These are phyloP conservation scores for Tuberolachnus salignus DNA, from an alignment of 2,888 invertebrate genomes.

Conservation along the genomic window DNA sequence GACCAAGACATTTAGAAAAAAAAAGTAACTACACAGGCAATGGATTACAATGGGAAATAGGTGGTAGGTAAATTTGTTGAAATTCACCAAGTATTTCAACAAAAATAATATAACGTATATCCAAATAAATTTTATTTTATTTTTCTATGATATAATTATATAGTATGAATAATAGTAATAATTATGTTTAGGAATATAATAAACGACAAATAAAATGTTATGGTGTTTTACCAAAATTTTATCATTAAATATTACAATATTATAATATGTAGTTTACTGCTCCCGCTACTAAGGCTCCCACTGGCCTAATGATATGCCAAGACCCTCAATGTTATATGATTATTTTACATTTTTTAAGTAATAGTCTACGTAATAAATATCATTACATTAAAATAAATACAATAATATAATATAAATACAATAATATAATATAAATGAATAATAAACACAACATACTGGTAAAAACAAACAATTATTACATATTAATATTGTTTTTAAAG, in stretches of 20 bases:
- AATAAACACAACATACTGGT: background rate
- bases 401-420: conserved; percentile 17
- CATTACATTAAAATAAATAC: conserved; percentile 16
- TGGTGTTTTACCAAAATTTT: conserved; percentile 19
- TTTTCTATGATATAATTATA: conserved; percentile 44
- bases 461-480: conserved; percentile 13
- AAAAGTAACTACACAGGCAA: background rate
- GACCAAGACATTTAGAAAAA: background rate
- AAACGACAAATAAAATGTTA: conserved; percentile 36
- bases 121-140: conserved; percentile 14
- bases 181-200: conserved; percentile 49
- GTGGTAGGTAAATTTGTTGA: too few species aligned
- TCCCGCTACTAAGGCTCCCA: conserved; percentile 56
- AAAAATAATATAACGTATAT: background rate
- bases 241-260: conserved; percentile 34
- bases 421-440: background rate
- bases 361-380: conserved; percentile 33
- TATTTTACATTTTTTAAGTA: conserved; percentile 44
- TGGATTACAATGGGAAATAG: background rate
- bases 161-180: conserved; percentile 40
- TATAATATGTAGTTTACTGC: conserved; percentile 49
- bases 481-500: background rate
- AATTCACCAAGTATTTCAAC: background rate
- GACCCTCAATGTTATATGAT: conserved; percentile 52
- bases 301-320: conserved; percentile 56